Evolutionary conservation across 2,888 invertebrate genomes (phyloP).

Genomic region (Scaptomyza cyrtandrae): DNA sequence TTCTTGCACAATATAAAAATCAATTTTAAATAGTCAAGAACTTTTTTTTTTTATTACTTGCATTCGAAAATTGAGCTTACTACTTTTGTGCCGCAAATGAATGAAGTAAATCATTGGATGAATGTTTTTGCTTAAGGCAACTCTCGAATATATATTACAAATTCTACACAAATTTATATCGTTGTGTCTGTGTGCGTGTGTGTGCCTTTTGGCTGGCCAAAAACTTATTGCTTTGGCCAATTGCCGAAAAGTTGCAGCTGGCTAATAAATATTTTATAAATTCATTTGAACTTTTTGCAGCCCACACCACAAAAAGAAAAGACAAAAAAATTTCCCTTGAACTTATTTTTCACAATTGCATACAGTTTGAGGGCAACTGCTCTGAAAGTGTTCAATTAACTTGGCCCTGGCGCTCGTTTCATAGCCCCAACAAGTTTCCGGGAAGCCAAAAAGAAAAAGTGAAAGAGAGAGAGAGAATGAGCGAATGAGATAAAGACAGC

Average conservation of each 20-base stretch:
- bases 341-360: constrained; percentile 22
- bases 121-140: constrained; percentile 17
- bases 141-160: constrained; percentile 33
- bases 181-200: constrained; percentile 20
- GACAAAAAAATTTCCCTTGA: neutral
- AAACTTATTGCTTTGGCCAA: constrained; percentile 58
- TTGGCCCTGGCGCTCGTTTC: constrained; percentile 7
- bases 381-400: constrained; percentile 51
- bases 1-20: constrained; percentile 37
- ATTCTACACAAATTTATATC: constrained; percentile 6
- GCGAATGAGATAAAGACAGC: neutral
- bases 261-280: constrained; percentile 67
- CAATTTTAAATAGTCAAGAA: constrained; percentile 29
- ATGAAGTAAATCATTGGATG: constrained; percentile 39
- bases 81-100: constrained; percentile 59
- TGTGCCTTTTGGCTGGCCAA: constrained; percentile 13
- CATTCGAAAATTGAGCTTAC: constrained; percentile 58
- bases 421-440: constrained; percentile 23
- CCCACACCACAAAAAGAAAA: neutral
- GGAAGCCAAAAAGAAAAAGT: neutral
- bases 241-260: constrained; percentile 54
- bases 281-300: constrained; percentile 41
- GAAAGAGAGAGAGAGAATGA: neutral
- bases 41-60: constrained; percentile 17
- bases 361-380: constrained; percentile 26